Evolutionary conservation across 2,113 vertebrate genomes (phyloP), one percentile per base, ranked within the genome.

Genomic region (Xerus inauris): DNA sequence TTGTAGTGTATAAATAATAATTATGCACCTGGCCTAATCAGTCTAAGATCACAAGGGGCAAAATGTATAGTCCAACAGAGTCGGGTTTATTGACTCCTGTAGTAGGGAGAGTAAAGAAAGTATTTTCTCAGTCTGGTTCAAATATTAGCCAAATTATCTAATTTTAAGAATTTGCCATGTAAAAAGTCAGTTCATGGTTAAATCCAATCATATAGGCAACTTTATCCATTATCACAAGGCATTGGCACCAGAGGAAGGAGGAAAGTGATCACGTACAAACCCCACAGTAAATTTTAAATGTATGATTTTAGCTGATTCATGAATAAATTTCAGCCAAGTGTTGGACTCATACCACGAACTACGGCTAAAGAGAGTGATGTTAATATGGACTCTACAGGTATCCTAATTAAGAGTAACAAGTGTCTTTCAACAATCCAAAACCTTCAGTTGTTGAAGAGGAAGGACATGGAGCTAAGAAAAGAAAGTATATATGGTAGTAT

Each of bases 1-100:
- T 64, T 96, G 82, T 83, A 76, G 26, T 77, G 24, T 24, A 65
- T 86, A 80, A 87, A 64, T 85, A 71, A 91, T 82, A 38, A 57
- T 73, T 77, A n/a, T 42, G 6, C 81, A 20, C 42, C 35, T 81
- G 28, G 20, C 51, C 42, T 40, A 82, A 19, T 45, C 51, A 45
- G 9, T 45, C 45, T 89, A 57, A 90, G 57, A 69, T 64, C 65
- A 81, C 32, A 24, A 45, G 30, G 38, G 28, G 67, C 59, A 82
- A 82, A 71, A 76, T 35, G 14, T 77, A 19, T 76, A 83, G 26
- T 71, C 14, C 57, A 76, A 7, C 30, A 75, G 62, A 64, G 32
- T 81, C 49, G 75, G 24, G 28, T 73, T 75, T 62, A 14, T 59
- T 84, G 54, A 67, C 40, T 62, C 13, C 14, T 92, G 19, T 40